Evolutionary conservation across 2,797 vertebrate species (phyloP).

Genomic region (Bradypodion ventrale): DNA sequence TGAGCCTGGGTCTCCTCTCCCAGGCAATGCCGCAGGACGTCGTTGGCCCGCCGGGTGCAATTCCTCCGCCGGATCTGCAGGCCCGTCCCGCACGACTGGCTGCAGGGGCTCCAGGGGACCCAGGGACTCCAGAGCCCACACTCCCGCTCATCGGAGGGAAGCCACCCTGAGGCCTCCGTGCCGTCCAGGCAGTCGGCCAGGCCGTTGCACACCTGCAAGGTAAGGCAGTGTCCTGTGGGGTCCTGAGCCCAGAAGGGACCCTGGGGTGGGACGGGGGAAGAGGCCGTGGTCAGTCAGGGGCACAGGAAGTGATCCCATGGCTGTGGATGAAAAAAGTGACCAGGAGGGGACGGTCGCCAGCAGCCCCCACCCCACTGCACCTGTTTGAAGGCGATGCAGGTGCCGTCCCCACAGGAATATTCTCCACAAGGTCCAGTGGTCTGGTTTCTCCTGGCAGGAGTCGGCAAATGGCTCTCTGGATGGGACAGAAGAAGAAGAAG

Average conservation of each 20-base stretch:
- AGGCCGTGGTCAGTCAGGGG: no score
- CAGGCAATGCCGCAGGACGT: slow-evolving; percentile 73
- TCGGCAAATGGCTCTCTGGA: not conserved
- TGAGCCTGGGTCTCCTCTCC: slow-evolving; percentile 77
- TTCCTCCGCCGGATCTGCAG: slow-evolving; percentile 72
- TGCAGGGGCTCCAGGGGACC: slow-evolving; percentile 84
- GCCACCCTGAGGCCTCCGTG: slow-evolving; percentile 14
- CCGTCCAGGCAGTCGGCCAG: slow-evolving; percentile 78
- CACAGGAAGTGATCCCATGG: no score
- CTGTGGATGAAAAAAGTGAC: no score
- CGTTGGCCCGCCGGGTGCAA: slow-evolving; percentile 67
- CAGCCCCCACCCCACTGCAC: slow-evolving; percentile 58
- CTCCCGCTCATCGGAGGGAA: slow-evolving; percentile 75
- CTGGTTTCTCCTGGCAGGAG: slow-evolving; percentile 40
- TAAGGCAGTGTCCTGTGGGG: not conserved
- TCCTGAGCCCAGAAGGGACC: accelerated
- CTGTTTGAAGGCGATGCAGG: slow-evolving; percentile 81
- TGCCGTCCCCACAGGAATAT: slow-evolving; percentile 80
- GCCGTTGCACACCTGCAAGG: slow-evolving; percentile 84
- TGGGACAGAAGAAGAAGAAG: accelerated
- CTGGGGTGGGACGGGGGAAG: no score
- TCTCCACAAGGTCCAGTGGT: slow-evolving; percentile 77
- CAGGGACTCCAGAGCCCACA: slow-evolving; percentile 84
- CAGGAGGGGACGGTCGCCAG: no score
- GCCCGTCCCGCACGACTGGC: slow-evolving; percentile 80